phyloP scores from a whole-genome alignment of 1,140 invertebrate genomes.

The Bombus pyrosoma region DNA sequence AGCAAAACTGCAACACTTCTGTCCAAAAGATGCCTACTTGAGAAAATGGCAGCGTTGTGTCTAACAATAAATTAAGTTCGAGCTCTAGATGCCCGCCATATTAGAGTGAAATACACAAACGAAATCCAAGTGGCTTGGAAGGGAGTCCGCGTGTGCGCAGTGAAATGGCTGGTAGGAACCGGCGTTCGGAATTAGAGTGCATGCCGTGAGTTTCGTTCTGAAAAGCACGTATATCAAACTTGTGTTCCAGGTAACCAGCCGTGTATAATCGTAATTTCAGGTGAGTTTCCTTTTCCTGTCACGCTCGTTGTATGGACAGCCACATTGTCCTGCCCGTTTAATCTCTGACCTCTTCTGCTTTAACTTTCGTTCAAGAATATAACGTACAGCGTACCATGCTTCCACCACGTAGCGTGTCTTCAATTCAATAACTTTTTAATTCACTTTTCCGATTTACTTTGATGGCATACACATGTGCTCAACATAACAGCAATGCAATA shows the following conservation, averaged over 20 bases:
- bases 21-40: neutral
- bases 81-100: slow-evolving; percentile 15
- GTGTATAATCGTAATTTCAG: slow-evolving; percentile 43
- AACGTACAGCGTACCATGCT: neutral
- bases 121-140: slow-evolving; percentile 47
- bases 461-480: no score
- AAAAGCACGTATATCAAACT: slow-evolving; percentile 55
- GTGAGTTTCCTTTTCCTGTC: slow-evolving; percentile 45
- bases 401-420: neutral
- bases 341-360: neutral
- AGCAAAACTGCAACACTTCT: neutral
- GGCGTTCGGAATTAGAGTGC: slow-evolving; percentile 63
- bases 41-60: neutral
- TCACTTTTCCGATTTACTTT: neutral
- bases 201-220: slow-evolving; percentile 53
- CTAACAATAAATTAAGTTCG: slow-evolving; percentile 44
- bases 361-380: neutral
- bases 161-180: slow-evolving; percentile 34
- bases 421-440: neutral
- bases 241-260: slow-evolving; percentile 37
- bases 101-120: slow-evolving; percentile 12
- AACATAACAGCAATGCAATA: no score
- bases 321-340: neutral
- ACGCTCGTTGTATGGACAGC: neutral
- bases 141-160: slow-evolving; percentile 62